These are phyloP conservation scores for Moxostoma hubbsi DNA, from an alignment of 2,797 vertebrate genomes.

Conservation along the genomic window DNA sequence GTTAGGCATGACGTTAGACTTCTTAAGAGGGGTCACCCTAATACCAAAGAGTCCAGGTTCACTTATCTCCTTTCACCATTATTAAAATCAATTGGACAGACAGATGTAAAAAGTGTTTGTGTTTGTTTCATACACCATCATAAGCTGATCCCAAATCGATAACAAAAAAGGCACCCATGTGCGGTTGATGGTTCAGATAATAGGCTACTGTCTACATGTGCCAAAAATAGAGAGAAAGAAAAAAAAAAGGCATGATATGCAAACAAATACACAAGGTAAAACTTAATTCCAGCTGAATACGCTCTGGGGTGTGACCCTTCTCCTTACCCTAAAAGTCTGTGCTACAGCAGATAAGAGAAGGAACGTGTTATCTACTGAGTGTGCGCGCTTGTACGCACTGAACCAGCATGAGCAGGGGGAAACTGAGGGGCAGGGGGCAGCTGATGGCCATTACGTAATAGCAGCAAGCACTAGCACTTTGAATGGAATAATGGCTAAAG, in stretches of 20 bases:
- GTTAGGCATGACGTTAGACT: too few relatives aligned
- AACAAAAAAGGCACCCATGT: conserved; percentile 66
- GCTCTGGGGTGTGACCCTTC: conserved; percentile 55
- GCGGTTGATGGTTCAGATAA: conserved; percentile 67
- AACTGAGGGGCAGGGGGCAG: conserved; percentile 29
- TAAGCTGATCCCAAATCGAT: conserved; percentile 15
- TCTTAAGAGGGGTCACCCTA: too few relatives aligned
- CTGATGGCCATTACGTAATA: conserved; percentile 50
- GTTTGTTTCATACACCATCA: too few relatives aligned
- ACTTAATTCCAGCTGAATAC: conserved; percentile 42
- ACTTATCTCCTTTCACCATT: too few relatives aligned
- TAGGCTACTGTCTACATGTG: conserved; percentile 57
- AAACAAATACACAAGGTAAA: neutral
- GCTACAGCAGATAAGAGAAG: conserved; percentile 67
- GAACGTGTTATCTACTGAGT: conserved; percentile 63
- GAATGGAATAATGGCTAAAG: conserved; percentile 35
- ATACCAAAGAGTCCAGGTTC: too few relatives aligned
- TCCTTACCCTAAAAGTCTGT: conserved; percentile 35
- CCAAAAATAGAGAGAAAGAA: too few relatives aligned
- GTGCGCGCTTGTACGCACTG: conserved; percentile 50
- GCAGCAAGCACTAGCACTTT: conserved; percentile 18
- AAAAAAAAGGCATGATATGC: too few relatives aligned
- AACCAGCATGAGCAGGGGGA: conserved; percentile 23
- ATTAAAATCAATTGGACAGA: neutral
- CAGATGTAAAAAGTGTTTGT: too few relatives aligned